Base-by-base conservation (phyloP, 2,113 vertebrate species). In the Dryoscopus gambensis region DNA sequence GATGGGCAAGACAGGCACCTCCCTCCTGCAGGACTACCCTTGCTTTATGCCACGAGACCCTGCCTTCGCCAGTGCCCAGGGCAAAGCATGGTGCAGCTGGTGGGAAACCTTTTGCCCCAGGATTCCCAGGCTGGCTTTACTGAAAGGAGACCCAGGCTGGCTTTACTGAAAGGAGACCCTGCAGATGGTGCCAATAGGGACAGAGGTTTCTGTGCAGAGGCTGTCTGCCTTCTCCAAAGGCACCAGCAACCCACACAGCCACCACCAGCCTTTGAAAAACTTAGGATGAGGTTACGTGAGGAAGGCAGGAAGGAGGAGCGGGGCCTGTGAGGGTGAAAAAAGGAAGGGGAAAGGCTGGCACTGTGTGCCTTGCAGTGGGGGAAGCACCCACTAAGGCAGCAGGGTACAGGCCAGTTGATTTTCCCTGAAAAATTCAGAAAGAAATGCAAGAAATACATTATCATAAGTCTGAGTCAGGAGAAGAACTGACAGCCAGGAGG, bases 41-140 rank as follows among this genome's bases (percentile, higher is more conserved):
- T 2, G 1, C 8, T 10, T 10, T 22, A 8, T 7, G 10, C 1
- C 0, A 2, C 0, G 1, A 16, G 6, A 50, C 2, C 15, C 9
- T 39, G 15, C 28, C 15, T 8, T 31, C 0, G 0, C 30, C 71
- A 13, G 22, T 30, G 18, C 4, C 40, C 0, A 0, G 42, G 13
- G 10, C 23, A 27, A 9, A 27, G 28, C 12, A 17, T 8, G 15
- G 13, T 46, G 46, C 28, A 33, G 31, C 33, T 52, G 28, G 6
- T 8, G 3, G 59, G 64, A 84, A 87, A 12, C 14, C 22, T 33
- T 33, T 44, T 6, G 28, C 35, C 55, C 16, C 7, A 11, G 24
- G 10, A 69, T 76, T 73, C 31, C 40, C 15, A 33, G 33, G 31
- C 21, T 68, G 35, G 5, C 33, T 55, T 80, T 84, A n/a, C n/a